These are phyloP conservation scores for Enoplosus armatus DNA, from an alignment of 2,797 vertebrate species.

Conservation along the genomic window DNA sequence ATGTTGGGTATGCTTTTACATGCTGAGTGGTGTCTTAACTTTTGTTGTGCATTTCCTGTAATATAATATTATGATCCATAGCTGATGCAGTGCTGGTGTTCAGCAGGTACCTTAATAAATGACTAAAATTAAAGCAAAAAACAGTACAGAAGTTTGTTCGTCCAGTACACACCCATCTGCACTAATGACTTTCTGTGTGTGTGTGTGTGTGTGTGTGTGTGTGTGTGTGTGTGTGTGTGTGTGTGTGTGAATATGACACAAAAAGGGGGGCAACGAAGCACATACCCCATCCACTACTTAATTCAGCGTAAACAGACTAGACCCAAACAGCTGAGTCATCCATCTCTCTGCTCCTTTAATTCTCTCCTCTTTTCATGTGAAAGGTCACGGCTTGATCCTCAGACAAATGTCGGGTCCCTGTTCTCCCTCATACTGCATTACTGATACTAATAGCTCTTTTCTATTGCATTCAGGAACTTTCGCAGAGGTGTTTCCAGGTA, in stretches of 20 bases:
- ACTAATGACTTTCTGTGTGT: not conserved
- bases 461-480: not conserved
- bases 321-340: conserved; percentile 50
- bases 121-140: not conserved
- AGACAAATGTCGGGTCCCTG: conserved; percentile 30
- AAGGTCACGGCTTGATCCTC: conserved; percentile 69
- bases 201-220: conserved; percentile 17
- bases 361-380: conserved; percentile 57
- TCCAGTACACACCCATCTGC: not conserved
- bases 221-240: conserved; percentile 14
- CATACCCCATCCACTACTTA: conserved; percentile 25
- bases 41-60: not conserved
- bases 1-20: not conserved
- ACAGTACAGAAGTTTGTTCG: not conserved
- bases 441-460: conserved; percentile 19
- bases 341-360: conserved; percentile 47
- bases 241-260: not conserved
- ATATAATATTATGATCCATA: not conserved
- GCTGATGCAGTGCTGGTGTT: not conserved
- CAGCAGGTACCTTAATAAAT: not conserved
- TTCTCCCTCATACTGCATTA: conserved; percentile 22
- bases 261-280: not conserved
- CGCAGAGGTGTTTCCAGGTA: not conserved
- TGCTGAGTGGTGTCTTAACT: not conserved
- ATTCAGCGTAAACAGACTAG: conserved; percentile 52